Percentiles rank a stretch among this genome's conserved stretches.
phyloP scores from a whole-genome alignment of 2,888 invertebrate species.

The Lomographa bimaculata region DNA sequence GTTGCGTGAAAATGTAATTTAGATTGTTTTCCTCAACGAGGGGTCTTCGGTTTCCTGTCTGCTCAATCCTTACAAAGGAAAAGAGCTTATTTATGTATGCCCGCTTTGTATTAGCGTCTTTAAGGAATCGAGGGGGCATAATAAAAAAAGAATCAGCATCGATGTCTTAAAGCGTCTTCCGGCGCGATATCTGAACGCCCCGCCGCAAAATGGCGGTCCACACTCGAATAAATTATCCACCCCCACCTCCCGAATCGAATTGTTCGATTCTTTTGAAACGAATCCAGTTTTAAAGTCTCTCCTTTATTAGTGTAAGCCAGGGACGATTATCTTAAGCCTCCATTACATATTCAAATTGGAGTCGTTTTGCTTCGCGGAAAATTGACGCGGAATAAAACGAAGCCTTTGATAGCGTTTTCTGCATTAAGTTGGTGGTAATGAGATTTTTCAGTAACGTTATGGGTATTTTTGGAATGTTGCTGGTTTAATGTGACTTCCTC shows the following conservation, averaged over 20 bases:
- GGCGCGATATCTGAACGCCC: constrained; percentile 67
- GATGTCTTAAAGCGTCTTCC: constrained; percentile 81
- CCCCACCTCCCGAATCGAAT: constrained; percentile 69
- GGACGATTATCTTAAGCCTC: constrained; percentile 80
- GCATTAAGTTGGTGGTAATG: constrained; percentile 62
- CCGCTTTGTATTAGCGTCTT: constrained; percentile 83
- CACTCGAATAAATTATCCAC: constrained; percentile 82
- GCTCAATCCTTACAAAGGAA: constrained; percentile 66
- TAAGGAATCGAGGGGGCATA: constrained; percentile 78
- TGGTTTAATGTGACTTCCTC: constrained; percentile 13
- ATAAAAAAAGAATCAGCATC: constrained; percentile 84
- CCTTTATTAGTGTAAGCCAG: constrained; percentile 83
- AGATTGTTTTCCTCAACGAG: constrained; percentile 78
- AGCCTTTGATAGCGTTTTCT: constrained; percentile 69
- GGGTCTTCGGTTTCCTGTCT: constrained; percentile 71
- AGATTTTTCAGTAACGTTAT: constrained; percentile 49
- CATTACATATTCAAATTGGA: constrained; percentile 84
- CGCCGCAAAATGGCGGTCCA: constrained; percentile 81
- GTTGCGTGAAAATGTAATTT: constrained; percentile 84
- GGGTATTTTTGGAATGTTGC: constrained; percentile 25
- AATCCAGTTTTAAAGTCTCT: constrained; percentile 70
- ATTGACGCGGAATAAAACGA: constrained; percentile 82
- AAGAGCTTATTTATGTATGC: constrained; percentile 78
- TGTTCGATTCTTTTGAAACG: constrained; percentile 82
- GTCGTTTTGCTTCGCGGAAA: constrained; percentile 79